Percentiles rank a stretch among this genome's conserved stretches.
phyloP scores from a whole-genome alignment of 2,113 vertebrate species.

The Columbina picui region DNA sequence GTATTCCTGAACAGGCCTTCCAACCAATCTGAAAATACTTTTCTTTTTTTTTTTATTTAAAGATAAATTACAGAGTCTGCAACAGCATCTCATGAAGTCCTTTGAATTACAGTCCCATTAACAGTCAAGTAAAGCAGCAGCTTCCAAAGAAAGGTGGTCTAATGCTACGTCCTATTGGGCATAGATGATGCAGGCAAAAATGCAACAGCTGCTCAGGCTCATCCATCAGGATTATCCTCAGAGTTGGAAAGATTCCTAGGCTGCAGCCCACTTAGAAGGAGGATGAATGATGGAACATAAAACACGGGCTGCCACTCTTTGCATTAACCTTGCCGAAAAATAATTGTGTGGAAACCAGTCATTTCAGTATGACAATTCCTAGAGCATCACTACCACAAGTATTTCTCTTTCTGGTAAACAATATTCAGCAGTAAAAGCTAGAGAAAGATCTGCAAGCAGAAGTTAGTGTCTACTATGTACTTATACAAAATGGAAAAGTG shows the following conservation, averaged over 20 bases:
- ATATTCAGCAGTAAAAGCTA: background rate
- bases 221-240: background rate
- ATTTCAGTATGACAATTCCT: background rate
- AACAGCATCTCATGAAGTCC: background rate
- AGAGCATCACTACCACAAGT: background rate
- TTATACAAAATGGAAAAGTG: background rate
- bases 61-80: background rate
- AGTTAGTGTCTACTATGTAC: background rate
- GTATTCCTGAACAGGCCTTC: background rate
- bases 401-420: background rate
- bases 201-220: background rate
- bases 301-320: background rate
- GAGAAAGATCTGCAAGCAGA: background rate
- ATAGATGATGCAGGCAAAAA: background rate
- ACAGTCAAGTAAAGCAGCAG: background rate
- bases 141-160: background rate
- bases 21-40: background rate
- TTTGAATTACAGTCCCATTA: background rate
- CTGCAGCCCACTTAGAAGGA: background rate
- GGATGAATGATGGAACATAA: background rate
- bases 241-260: background rate
- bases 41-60: background rate
- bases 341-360: background rate
- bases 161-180: background rate
- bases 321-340: background rate